A percentile compares a stretch with the other conserved stretches of the same genome.
Conservation (phyloP, 2,113 vertebrate genomes). For the Epinephelus cyanopodus region DNA sequence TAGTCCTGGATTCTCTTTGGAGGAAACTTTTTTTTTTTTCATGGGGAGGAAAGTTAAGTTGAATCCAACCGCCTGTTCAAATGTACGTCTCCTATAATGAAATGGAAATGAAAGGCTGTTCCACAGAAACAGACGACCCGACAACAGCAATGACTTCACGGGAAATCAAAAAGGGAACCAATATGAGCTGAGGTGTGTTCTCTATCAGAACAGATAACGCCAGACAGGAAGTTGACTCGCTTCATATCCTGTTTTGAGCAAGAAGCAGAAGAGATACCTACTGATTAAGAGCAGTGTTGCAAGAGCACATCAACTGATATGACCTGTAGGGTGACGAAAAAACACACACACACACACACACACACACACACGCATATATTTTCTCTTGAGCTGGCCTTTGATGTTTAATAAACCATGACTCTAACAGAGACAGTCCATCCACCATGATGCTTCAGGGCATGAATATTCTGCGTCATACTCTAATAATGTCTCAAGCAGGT, state of each 20-base stretch:
- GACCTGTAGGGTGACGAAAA: background rate
- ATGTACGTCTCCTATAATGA: background rate
- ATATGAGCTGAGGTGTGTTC: constrained; percentile 20
- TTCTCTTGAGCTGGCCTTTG: constrained; percentile 35
- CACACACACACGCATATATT: background rate
- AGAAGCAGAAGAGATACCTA: constrained; percentile 56
- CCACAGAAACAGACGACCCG: background rate
- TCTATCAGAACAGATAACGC: constrained; percentile 38
- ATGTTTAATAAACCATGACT: constrained; percentile 35
- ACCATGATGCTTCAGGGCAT: constrained; percentile 50
- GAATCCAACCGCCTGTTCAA: constrained; percentile 31
- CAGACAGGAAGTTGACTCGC: constrained; percentile 63
- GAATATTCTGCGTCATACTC: constrained; percentile 26
- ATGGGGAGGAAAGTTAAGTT: background rate
- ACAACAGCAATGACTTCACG: constrained; percentile 43
- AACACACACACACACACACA: background rate
- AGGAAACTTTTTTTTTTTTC: background rate
- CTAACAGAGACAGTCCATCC: constrained; percentile 25
- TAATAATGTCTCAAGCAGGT: constrained; percentile 34
- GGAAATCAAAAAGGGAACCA: constrained; percentile 69
- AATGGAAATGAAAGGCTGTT: constrained; percentile 20
- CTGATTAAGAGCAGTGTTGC: constrained; percentile 29
- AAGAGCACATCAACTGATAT: constrained; percentile 7
- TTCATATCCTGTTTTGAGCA: constrained; percentile 77
- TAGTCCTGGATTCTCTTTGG: constrained; percentile 48